Base-by-base conservation (phyloP, 2,113 vertebrate species). In the Trachemys scripta region DNA sequence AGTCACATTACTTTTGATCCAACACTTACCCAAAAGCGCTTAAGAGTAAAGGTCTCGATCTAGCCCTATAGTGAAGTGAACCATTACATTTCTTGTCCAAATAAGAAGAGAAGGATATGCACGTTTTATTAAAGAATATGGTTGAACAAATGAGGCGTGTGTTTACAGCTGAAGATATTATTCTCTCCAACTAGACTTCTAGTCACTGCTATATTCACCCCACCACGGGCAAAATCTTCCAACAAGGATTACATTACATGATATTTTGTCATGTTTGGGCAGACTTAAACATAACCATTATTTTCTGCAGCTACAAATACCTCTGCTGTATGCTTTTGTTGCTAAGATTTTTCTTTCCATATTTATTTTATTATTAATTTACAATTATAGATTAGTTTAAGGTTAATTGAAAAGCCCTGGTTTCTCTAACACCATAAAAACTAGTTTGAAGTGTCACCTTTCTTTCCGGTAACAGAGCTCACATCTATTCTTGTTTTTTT, bases 391-490 rank as follows among this genome's bases (percentile, higher is more conserved):
- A 90, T 85, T 25, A 90, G 57, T 38, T 89, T 57, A 90, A 38
- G 84, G 79, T 96, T 97, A 97, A 94, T 96, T 95, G 87, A 89
- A 62, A 94, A 96, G 92, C 62, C 90, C 92, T 95, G 89, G 94
- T 91, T 97, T 97, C 78, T 90, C 91, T 94, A 93, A 93, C 80
- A 93, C n/a, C 69, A 89, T 97, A 97, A 94, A 97, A 96, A 49
- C 79, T 92, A 80, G 95, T 93, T 93, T 92, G 89, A 97, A 97
- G 92, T 96, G 95, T 95, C 96, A 97, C 96, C 96, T 97, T 96
- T 96, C 96, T 95, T 97, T 97, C 96, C 95, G 95, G 94, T 92
- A 85, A 94, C 95, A 88, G 82, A 96, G 81, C 50, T 91, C 92
- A 54, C 75, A 49, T 93, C 79, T 56, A 91, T 87, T 93, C 79